A percentile compares a stretch with the other conserved stretches of the same genome.
Evolutionary conservation across 2,113 vertebrate species (phyloP).

Genomic region (Tyrannus savana): DNA sequence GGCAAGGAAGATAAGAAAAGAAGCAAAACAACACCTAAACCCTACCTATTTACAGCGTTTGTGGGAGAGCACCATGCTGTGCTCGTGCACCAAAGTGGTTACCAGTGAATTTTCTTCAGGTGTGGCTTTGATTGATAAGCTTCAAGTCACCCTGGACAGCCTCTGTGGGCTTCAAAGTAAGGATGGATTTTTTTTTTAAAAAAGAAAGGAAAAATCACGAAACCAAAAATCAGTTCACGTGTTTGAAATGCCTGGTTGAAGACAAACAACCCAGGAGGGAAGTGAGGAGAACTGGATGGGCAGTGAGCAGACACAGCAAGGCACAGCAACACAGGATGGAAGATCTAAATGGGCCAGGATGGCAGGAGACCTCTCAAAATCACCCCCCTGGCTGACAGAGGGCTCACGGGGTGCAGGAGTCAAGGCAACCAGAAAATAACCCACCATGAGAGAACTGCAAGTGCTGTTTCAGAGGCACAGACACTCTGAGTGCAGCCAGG

Average conservation of each 20-base stretch:
- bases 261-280: neutral
- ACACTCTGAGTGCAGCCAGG: neutral
- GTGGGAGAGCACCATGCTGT: neutral
- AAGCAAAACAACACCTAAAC: neutral
- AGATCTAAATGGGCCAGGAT: fast-evolving
- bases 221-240: fast-evolving
- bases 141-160: neutral
- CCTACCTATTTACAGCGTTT: fast-evolving
- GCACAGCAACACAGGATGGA: fast-evolving
- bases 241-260: neutral
- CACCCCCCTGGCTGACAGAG: neutral
- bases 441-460: fast-evolving
- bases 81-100: neutral
- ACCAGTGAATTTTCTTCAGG: neutral
- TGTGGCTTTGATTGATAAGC: neutral
- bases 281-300: neutral
- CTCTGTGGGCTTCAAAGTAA: neutral
- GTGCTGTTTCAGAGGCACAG: neutral
- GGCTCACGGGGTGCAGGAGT: neutral
- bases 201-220: neutral
- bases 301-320: neutral
- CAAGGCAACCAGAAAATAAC: neutral
- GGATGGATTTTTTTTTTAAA: neutral
- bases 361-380: neutral
- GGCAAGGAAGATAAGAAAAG: neutral